phyloP scores from a whole-genome alignment of 2,797 vertebrate species.

The Pempheris klunzingeri region DNA sequence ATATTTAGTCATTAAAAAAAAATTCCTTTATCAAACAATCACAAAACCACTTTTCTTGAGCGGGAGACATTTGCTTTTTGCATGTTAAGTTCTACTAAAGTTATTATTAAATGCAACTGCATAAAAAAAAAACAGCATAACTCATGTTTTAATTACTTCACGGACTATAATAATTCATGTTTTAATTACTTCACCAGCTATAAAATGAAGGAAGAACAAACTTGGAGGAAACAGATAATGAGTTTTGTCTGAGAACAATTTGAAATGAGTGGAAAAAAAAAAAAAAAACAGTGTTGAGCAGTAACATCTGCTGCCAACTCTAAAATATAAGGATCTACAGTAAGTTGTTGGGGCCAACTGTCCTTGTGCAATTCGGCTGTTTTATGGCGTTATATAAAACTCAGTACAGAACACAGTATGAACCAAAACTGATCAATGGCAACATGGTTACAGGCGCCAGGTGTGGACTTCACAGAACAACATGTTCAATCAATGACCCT shows the following conservation, averaged over 20 bases:
- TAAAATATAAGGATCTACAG: neutral
- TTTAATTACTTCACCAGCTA: neutral
- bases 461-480: conserved; percentile 37
- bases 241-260: neutral
- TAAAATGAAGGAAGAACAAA: neutral
- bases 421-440: conserved; percentile 48
- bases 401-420: neutral
- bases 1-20: no score
- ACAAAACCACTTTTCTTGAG: neutral
- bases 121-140: neutral
- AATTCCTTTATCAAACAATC: neutral
- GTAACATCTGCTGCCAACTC: conserved; percentile 10
- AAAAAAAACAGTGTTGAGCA: neutral
- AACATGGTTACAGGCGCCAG: conserved; percentile 40
- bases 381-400: conserved; percentile 17
- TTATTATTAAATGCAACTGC: neutral
- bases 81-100: neutral
- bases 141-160: no score
- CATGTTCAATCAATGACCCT: conserved; percentile 55
- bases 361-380: neutral
- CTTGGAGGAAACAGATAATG: neutral
- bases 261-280: neutral
- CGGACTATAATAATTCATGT: no score
- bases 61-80: neutral
- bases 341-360: neutral